Conservation (phyloP, 53 echinoderm and acorn worm genomes). For the Pentamera pediparva region DNA sequence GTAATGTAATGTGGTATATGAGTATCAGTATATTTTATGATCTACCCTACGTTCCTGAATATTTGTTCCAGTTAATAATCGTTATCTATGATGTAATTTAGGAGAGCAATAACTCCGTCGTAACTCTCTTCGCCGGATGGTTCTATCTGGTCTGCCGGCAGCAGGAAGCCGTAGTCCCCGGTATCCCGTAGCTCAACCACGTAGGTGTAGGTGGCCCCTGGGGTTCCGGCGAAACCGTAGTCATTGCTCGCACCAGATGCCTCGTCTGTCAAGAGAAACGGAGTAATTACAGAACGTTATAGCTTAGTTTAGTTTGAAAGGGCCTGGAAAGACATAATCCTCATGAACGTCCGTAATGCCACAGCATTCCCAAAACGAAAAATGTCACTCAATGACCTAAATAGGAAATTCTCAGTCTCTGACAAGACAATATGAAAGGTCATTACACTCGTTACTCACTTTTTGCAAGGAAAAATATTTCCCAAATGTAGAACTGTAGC, state of each 20-base stretch:
- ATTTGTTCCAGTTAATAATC: neutral
- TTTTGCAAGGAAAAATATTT: no score
- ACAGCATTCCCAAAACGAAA: no score
- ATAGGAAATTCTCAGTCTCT: no score
- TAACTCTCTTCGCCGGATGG: constrained; percentile 64
- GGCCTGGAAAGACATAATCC: neutral
- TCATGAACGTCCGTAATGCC: no score
- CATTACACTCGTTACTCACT: no score
- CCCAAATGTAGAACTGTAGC: no score
- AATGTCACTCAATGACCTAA: no score
- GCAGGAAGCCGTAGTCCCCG: constrained; percentile 64
- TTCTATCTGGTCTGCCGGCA: constrained; percentile 66
- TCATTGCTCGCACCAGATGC: constrained; percentile 68
- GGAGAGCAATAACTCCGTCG: constrained; percentile 44
- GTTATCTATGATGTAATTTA: neutral
- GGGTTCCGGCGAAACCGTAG: constrained; percentile 63
- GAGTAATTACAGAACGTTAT: neutral
- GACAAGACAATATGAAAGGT: no score
- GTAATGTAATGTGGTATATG: no score
- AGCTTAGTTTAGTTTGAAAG: neutral
- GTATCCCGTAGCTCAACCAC: constrained; percentile 77
- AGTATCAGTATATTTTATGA: no score
- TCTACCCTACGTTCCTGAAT: no score
- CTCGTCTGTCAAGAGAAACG: constrained; percentile 43
- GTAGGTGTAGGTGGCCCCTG: constrained; percentile 70